Percentiles rank a stretch among this genome's conserved stretches.
These are phyloP conservation scores for Drosophila watanabei DNA, from an alignment of 1,140 invertebrate genomes.

Conservation along the genomic window DNA sequence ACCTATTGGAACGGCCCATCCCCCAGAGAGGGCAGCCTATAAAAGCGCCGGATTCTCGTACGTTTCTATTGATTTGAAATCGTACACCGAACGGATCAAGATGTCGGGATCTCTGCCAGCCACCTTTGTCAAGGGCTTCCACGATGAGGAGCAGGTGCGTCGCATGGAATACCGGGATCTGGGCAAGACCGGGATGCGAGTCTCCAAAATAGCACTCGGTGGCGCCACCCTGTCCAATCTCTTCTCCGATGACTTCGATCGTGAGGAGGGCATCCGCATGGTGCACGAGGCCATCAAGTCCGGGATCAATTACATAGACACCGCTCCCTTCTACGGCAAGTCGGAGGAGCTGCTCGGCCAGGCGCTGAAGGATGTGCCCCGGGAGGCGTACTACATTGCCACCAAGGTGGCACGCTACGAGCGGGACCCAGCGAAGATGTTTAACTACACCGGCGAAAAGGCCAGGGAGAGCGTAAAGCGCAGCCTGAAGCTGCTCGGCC, in stretches of 20 bases:
- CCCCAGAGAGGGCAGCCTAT: conserved; percentile 7
- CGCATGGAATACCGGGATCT: conserved; percentile 88
- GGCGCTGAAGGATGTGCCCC: conserved; percentile 92
- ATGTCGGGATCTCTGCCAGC: conserved; percentile 78
- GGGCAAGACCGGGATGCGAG: conserved; percentile 87
- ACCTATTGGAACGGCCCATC: background rate
- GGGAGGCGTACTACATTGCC: conserved; percentile 94
- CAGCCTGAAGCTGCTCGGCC: conserved; percentile 90
- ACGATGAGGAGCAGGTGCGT: conserved; percentile 87
- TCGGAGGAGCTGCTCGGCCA: conserved; percentile 93
- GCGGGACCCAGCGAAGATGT: conserved; percentile 90
- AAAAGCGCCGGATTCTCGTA: background rate
- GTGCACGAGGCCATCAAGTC: conserved; percentile 90
- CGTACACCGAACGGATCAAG: background rate
- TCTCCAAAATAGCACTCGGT: conserved; percentile 87
- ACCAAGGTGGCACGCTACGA: conserved; percentile 97
- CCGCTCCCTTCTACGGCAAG: conserved; percentile 95
- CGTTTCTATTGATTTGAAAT: background rate
- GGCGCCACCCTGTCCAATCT: conserved; percentile 70
- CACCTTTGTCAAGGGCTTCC: conserved; percentile 88
- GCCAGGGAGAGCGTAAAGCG: conserved; percentile 91
- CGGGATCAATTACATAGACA: conserved; percentile 97
- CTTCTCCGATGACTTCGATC: conserved; percentile 71
- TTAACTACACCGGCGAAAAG: conserved; percentile 93
- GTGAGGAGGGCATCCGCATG: conserved; percentile 89